These are phyloP conservation scores for Emydocephalus ijimae DNA, from an alignment of 2,113 vertebrate species.

Conservation along the genomic window DNA sequence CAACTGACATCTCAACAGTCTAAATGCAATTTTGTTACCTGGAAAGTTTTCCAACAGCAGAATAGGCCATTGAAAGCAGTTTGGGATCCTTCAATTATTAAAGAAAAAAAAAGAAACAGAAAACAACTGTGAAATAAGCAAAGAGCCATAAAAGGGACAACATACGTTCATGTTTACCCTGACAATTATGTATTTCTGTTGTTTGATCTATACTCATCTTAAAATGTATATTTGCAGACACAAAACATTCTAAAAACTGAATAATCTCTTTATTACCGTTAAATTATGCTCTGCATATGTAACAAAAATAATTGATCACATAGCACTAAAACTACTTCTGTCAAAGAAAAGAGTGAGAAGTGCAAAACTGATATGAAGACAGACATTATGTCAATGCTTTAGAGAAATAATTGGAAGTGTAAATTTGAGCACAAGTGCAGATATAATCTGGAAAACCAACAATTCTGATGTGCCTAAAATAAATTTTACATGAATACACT, in stretches of 20 bases:
- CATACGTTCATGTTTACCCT: not conserved
- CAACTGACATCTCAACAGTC: constrained; percentile 5
- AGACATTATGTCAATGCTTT: not conserved
- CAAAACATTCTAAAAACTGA: not conserved
- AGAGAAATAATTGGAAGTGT: not conserved
- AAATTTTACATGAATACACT: not conserved
- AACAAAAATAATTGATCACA: not conserved
- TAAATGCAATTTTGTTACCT: constrained; percentile 75
- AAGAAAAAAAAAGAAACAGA: constrained; percentile 32
- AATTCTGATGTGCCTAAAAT: not conserved
- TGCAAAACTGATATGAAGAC: not conserved
- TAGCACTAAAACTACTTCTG: not conserved
- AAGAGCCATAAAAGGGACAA: constrained; percentile 16
- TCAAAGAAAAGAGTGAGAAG: not conserved
- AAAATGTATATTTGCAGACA: not conserved
- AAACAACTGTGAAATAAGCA: constrained; percentile 44
- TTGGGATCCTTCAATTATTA: constrained; percentile 86
- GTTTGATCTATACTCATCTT: not conserved
- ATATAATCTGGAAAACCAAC: not conserved
- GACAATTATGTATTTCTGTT: constrained; percentile 5
- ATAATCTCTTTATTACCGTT: not conserved
- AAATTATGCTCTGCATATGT: not conserved
- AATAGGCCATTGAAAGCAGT: constrained; percentile 91
- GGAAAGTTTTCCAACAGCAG: constrained; percentile 95
- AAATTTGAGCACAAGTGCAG: not conserved